Evolutionary conservation across 2,113 vertebrate genomes (phyloP), one percentile per base, ranked within the genome.

Genomic region (Ceyx margarethae): DNA sequence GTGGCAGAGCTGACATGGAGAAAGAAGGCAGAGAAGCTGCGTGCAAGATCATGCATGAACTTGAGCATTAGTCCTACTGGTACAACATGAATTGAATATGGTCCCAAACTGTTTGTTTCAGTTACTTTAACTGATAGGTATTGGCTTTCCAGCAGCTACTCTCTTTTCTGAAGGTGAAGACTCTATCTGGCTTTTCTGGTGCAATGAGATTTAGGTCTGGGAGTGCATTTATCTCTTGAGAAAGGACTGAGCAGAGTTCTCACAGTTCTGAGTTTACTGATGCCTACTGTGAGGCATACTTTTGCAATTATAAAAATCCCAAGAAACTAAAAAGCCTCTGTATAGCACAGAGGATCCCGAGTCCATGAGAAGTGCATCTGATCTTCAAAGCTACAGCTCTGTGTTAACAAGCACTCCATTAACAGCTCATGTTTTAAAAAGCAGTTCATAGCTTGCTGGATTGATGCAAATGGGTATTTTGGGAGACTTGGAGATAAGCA

Each of bases 371-470:
- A 84, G 67, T 10, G 26, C 50, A 85, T 42, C 89, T 89, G 45
- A 75, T 69, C 93, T 79, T 92, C 95, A 90, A 92, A 93, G 90
- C 5, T 1, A 82, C 82, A 43, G 13, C 35, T 85, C 68, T 14
- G 57, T 28, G 46, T 69, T 89, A 81, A 86, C 91, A 62, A 80
- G 85, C 66, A 58, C 54, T 79, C 73, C 83, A 54, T 42, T 85
- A 93, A 85, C 23, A 87, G 66, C 86, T 92, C 51, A 12, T 20
- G 37, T 51, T 91, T 89, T 58, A 87, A 85, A 90, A 92, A 92
- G 77, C 83, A 62, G 66, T 65, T 91, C 21, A 5, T 15, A 54
- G 66, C 37, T 56, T 75, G 37, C 53, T 78, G 45, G 35, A 57
- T 51, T 62, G 51, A 73, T 73, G 77, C 31, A 90, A 90, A 61